phyloP scores from a whole-genome alignment of 1,140 invertebrate genomes.

The Drosophila kikkawai region DNA sequence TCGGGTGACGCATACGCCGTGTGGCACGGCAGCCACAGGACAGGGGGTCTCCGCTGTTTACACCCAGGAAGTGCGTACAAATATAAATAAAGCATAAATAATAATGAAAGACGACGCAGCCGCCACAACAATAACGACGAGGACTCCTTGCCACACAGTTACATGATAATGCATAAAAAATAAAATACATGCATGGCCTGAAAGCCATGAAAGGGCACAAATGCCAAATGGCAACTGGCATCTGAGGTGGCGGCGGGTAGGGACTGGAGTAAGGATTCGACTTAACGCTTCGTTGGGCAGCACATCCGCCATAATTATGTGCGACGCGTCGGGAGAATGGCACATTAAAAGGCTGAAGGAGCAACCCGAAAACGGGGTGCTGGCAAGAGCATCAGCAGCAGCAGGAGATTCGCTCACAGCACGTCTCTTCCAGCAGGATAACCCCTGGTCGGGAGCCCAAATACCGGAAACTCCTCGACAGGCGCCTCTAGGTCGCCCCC shows the following conservation, averaged over 20 bases:
- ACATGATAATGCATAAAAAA: constrained; percentile 83
- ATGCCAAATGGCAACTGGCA: constrained; percentile 54
- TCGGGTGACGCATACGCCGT: constrained; percentile 70
- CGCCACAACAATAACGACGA: constrained; percentile 34
- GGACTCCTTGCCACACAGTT: constrained; percentile 36
- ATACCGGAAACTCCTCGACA: constrained; percentile 65
- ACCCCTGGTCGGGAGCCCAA: constrained; percentile 27
- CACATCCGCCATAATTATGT: constrained; percentile 84
- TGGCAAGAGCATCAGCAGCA: background rate
- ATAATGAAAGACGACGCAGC: constrained; percentile 76
- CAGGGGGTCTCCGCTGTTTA: constrained; percentile 36
- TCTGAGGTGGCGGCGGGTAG: constrained; percentile 10
- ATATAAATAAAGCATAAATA: constrained; percentile 84
- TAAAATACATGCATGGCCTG: constrained; percentile 75
- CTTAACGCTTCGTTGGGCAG: constrained; percentile 79
- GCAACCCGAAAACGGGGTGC: constrained; percentile 8
- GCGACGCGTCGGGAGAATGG: constrained; percentile 75
- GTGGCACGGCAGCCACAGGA: constrained; percentile 32
- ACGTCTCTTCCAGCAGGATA: constrained; percentile 38
- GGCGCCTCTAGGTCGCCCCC: constrained; percentile 71
- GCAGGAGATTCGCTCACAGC: constrained; percentile 6
- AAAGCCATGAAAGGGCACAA: constrained; percentile 68
- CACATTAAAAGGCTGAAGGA: constrained; percentile 67
- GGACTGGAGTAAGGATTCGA: constrained; percentile 66
- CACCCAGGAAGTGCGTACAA: constrained; percentile 76